A percentile compares a stretch with the other conserved stretches of the same genome.
Evolutionary conservation across 2,888 invertebrate genomes (phyloP).

Genomic region (Villa cingulata): DNA sequence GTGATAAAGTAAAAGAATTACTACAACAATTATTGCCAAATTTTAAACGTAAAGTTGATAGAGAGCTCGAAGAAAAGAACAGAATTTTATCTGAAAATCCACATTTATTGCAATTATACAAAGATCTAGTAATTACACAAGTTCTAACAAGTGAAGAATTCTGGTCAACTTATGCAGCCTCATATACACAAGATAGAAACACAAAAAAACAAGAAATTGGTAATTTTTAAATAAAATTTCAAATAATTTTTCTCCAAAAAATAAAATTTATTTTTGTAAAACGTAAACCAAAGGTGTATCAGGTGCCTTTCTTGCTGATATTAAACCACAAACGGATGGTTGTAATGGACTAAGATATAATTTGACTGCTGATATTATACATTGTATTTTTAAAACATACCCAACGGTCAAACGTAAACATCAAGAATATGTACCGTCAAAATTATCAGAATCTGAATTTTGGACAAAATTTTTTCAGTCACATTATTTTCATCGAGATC

Average conservation of each 20-base stretch:
- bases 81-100: conserved; percentile 83
- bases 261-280: conserved; percentile 4
- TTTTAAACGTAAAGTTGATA: conserved; percentile 83
- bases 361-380: conserved; percentile 90
- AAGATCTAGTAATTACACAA: conserved; percentile 91
- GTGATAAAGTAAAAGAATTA: conserved; percentile 86
- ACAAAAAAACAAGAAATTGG: conserved; percentile 75
- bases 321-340: conserved; percentile 93
- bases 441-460: conserved; percentile 91
- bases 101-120: conserved; percentile 81
- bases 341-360: conserved; percentile 95
- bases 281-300: conserved; percentile 48
- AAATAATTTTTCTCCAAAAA: no score
- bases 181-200: conserved; percentile 59
- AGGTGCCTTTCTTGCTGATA: conserved; percentile 74
- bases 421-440: conserved; percentile 86
- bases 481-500: conserved; percentile 94
- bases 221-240: conserved; percentile 17
- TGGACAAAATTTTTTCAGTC: conserved; percentile 99
- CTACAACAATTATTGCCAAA: conserved; percentile 83
- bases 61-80: conserved; percentile 81
- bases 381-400: conserved; percentile 97
- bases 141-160: conserved; percentile 95
- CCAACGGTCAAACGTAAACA: conserved; percentile 97
- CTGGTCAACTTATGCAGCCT: conserved; percentile 81